phyloP scores from a whole-genome alignment of 2,113 vertebrate genomes.

The Formicarius rufipectus region DNA sequence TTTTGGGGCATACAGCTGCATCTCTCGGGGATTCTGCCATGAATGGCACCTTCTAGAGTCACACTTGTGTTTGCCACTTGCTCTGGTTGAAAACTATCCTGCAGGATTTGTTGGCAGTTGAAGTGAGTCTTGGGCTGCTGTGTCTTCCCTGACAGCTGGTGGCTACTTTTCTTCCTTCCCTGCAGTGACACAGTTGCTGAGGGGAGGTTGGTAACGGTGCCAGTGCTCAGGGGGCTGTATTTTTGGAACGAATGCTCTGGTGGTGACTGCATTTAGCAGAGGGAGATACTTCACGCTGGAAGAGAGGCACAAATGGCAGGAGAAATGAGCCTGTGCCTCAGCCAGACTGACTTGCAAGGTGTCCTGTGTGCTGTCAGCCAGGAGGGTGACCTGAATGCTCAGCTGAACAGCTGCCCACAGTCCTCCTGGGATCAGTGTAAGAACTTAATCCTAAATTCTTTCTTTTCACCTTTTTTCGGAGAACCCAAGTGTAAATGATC shows the following conservation, averaged over 20 bases:
- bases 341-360: background rate
- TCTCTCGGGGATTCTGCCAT: background rate
- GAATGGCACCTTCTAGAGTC: background rate
- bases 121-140: background rate
- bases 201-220: background rate
- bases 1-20: background rate
- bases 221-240: conserved; percentile 33
- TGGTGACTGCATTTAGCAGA: conserved; percentile 28
- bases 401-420: background rate
- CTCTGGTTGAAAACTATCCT: background rate
- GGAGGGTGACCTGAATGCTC: background rate
- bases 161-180: conserved; percentile 15
- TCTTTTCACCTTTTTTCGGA: background rate
- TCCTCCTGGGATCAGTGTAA: background rate
- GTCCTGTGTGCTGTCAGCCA: background rate
- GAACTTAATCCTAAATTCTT: background rate
- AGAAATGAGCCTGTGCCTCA: background rate
- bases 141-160: background rate
- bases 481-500: background rate
- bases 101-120: background rate
- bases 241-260: background rate
- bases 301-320: background rate
- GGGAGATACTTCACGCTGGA: background rate
- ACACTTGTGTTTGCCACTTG: background rate
- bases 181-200: background rate